Percentiles rank a stretch among this genome's conserved stretches.
Conservation (phyloP, 2,888 invertebrate genomes). For the Ichneumoninae sp. region DNA sequence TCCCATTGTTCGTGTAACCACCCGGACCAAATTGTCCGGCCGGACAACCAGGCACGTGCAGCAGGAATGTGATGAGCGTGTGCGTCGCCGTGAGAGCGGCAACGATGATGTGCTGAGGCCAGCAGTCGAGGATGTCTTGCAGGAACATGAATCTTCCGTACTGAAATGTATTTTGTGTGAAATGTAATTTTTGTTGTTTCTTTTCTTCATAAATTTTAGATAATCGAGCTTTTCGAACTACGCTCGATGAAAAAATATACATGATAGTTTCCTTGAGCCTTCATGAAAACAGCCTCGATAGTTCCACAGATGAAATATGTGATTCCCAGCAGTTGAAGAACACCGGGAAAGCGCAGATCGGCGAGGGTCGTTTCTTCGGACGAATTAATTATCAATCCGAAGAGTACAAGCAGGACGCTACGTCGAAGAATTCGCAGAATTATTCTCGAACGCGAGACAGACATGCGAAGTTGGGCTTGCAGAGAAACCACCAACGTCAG, state of each 20-base stretch:
- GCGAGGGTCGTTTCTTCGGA: slow-evolving; percentile 82
- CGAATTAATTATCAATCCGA: slow-evolving; percentile 88
- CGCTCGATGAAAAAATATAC: slow-evolving; percentile 62
- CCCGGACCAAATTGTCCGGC: slow-evolving; percentile 94
- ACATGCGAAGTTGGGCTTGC: slow-evolving; percentile 88
- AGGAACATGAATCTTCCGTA: slow-evolving; percentile 85
- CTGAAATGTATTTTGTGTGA: slow-evolving; percentile 78
- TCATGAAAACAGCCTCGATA: slow-evolving; percentile 86
- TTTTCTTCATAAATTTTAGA: slow-evolving; percentile 77
- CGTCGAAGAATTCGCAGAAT: slow-evolving; percentile 86
- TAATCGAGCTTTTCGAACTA: background rate
- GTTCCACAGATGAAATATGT: slow-evolving; percentile 91
- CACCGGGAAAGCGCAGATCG: slow-evolving; percentile 90
- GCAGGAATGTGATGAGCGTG: slow-evolving; percentile 88
- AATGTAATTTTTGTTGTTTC: background rate
- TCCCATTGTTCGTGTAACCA: slow-evolving; percentile 87
- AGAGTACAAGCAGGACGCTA: slow-evolving; percentile 86
- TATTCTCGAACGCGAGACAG: slow-evolving; percentile 86
- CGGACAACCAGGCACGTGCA: slow-evolving; percentile 91
- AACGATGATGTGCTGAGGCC: slow-evolving; percentile 91
- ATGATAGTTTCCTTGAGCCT: slow-evolving; percentile 81
- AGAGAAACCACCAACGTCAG: slow-evolving; percentile 91
- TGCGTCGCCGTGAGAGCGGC: slow-evolving; percentile 87
- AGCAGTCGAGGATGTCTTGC: slow-evolving; percentile 87
- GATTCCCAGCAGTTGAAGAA: slow-evolving; percentile 92